Base-by-base conservation (phyloP, 2,113 vertebrate genomes). In the Eira barbara region DNA sequence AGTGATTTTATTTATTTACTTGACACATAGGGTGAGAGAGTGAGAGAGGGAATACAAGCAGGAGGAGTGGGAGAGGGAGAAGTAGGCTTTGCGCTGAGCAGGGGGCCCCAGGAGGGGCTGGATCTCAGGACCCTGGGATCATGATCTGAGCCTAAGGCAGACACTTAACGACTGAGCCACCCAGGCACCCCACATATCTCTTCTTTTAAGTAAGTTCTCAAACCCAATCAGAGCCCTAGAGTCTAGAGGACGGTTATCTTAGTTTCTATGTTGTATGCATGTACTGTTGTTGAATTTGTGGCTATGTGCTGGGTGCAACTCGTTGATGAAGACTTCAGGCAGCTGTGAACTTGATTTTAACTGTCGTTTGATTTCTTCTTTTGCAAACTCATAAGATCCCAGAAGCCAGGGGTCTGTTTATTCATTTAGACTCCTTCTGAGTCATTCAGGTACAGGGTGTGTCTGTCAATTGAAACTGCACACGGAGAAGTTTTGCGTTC, bases 381-480 rank as follows among this genome's bases (percentile, higher is more conserved):
- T 97, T 96, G 92, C 96, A 90, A 74, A 85, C 97, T 98, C 96
- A 97, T 93, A 92, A 97, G 94, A 98, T 97, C 94, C 81, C 79
- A 80, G 94, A 97, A 97, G 97, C 76, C 83, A 69, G 88, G 95
- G 95, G 98, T 97, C 97, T 98, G 97, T 98, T 98, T 98, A 97
- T 88, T 95, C 69, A 25, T 79, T 93, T 92, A 91, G 93, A 89
- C 78, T 98, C 97, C 59, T 97, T 98, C 98, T 99, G 99, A 99
- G 98, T 99, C 98, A 99, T 99, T 99, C 98, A 96, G 96, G 95
- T 98, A 99, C 97, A 97, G 99, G 99, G 98, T 92, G 98, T 69
- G 97, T 98, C 98, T 95, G 87, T 94, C 97, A 96, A 97, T 79
- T 95, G 97, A 98, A 98, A 98, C 93, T 95, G 61, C 71, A 52